A percentile compares a stretch with the other conserved stretches of the same genome.
These are phyloP conservation scores for Scomber colias DNA, from an alignment of 2,113 vertebrate species.

Conservation along the genomic window DNA sequence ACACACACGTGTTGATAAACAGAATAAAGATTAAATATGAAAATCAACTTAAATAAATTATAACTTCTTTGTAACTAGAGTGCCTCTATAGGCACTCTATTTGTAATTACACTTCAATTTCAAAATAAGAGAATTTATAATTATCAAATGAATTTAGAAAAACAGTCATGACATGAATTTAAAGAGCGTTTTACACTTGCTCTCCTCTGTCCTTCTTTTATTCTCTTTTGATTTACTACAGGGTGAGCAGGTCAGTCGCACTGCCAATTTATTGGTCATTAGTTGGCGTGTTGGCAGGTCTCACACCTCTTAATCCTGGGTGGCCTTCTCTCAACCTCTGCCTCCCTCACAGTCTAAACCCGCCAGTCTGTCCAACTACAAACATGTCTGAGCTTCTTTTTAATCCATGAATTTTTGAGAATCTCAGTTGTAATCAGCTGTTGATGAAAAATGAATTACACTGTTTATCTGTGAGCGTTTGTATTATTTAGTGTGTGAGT, in stretches of 20 bases:
- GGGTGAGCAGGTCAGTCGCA: conserved; percentile 24
- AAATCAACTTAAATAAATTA: not conserved
- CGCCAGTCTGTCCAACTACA: conserved; percentile 4
- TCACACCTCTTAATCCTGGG: conserved; percentile 59
- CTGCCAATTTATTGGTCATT: conserved; percentile 55
- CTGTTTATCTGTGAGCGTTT: not conserved
- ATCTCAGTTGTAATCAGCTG: no score
- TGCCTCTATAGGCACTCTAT: no score
- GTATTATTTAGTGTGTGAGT: not conserved
- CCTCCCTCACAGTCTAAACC: conserved; percentile 6
- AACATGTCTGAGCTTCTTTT: not conserved
- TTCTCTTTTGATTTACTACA: conserved; percentile 39
- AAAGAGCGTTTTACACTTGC: not conserved
- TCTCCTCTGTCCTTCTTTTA: not conserved
- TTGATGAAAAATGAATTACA: no score
- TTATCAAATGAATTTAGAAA: not conserved
- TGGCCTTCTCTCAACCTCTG: conserved; percentile 35
- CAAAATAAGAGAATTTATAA: not conserved
- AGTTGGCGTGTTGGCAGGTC: conserved; percentile 46
- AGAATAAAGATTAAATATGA: not conserved
- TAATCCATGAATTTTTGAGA: no score
- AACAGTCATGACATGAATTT: no score
- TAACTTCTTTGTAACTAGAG: no score
- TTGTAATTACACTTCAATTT: no score
- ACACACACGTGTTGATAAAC: not conserved